Conservation (phyloP, 1,140 invertebrate genomes). For the Papilio polyxenes region DNA sequence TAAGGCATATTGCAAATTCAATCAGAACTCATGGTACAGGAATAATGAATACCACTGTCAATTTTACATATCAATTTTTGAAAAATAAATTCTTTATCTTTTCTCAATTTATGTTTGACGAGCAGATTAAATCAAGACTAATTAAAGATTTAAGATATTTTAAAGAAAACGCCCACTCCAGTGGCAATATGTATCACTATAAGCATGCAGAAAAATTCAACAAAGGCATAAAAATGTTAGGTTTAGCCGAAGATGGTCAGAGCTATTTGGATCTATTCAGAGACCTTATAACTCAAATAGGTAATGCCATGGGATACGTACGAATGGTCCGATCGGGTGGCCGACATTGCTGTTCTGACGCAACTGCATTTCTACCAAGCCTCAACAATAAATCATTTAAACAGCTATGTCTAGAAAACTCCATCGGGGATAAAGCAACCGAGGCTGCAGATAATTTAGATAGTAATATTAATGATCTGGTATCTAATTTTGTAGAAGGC, state of each 20-base stretch:
- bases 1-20: conserved; percentile 97
- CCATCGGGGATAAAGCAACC: conserved; percentile 82
- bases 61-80: conserved; percentile 98
- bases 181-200: conserved; percentile 87
- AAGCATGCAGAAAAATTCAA: conserved; percentile 98
- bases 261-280: conserved; percentile 97
- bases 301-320: conserved; percentile 98
- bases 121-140: conserved; percentile 97
- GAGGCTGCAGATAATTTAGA: conserved; percentile 88
- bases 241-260: conserved; percentile 89
- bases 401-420: conserved; percentile 80
- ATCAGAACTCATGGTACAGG: conserved; percentile 98
- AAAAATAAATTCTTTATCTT: conserved; percentile 96
- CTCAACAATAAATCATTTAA: conserved; percentile 87
- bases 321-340: conserved; percentile 96
- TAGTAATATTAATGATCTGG: conserved; percentile 88
- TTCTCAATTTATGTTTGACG: conserved; percentile 99
- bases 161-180: conserved; percentile 82
- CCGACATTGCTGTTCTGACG: conserved; percentile 94
- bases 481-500: conserved; percentile 94
- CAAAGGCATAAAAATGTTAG: conserved; percentile 94
- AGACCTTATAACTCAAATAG: conserved; percentile 95
- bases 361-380: conserved; percentile 94
- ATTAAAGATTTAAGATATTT: conserved; percentile 93
- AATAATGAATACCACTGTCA: conserved; percentile 98